Evolutionary conservation across 2,888 invertebrate species (phyloP), one percentile per base, ranked within the genome.

Genomic region (Thelaira solivaga): DNA sequence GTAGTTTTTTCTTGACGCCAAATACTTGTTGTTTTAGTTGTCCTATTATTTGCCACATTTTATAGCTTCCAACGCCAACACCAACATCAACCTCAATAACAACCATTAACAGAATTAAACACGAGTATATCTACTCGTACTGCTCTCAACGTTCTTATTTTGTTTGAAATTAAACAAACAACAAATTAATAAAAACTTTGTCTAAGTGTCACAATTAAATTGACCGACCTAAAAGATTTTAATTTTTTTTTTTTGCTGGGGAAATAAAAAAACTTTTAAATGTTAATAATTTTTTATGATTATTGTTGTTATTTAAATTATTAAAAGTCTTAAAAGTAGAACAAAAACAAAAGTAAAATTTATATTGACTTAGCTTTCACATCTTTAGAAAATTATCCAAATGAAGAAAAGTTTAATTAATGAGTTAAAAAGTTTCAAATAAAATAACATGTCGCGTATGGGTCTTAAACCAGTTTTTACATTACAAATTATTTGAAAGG

Each of bases 111-210:
- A n/a, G n/a, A n/a, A n/a, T n/a, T n/a, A n/a, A n/a, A n/a, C n/a
- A n/a, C n/a, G n/a, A n/a, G n/a, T n/a, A n/a, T n/a, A n/a, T n/a
- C n/a, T n/a, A n/a, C n/a, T n/a, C n/a, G n/a, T n/a, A n/a, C n/a
- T 20, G 5, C 4, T 13, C 6, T 16, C 10, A 5, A 11, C 1
- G 7, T 51, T 36, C 18, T 29, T 47, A 45, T 61, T 71, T 71
- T 55, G 18, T 34, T 41, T 16, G n/a, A 24, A 73, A 47, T 39
- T 45, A 55, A 55, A 47, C 55, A 45, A 55, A 39, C 47, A 59
- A 59, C n/a, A n/a, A n/a, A n/a, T 49, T 65, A 24, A 59, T 31
- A 4, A 41, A 20, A 64, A 59, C 47, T 64, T 73, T 57, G 2
- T 20, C 41, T 29, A 22, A 1, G 24, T 57, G 16, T 18, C 18